Base-by-base conservation (phyloP, 2,113 vertebrate species). In the Cepphus grylle region DNA sequence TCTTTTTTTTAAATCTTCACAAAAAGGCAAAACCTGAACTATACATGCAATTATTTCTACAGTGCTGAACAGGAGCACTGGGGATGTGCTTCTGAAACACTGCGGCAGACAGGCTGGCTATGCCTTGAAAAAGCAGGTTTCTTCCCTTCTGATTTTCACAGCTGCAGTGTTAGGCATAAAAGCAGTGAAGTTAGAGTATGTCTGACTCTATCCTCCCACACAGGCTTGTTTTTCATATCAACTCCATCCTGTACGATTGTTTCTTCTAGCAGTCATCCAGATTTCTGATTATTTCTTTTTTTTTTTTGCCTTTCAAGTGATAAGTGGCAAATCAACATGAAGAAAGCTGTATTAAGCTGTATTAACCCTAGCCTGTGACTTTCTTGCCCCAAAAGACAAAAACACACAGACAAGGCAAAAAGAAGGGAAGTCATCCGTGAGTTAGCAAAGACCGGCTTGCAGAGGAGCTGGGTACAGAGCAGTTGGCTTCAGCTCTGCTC, bases 131-230 rank as follows among this genome's bases (percentile, higher is more conserved):
- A 94, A 87, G 22, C 43, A 20, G 71, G 18, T 82, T 88, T 91
- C 65, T 91, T 82, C 66, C 66, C 53, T 81, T 94, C 80, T 89
- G 56, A 27, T 91, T 97, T 95, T 86, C 73, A 61, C 65, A 89
- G 53, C 49, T 80, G 70, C 73, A 77, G 78, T 77, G 38, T 85
- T 94, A 87, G 76, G 40, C 77, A 45, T 77, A 93, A 93, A 94
- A 87, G 63, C 61, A 82, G 67, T 76, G 81, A 95, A 84, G 52
- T 49, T 38, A 17, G 73, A 72, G 26, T 55, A 26, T 82, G 55
- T 93, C 83, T 95, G 81, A 81, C 77, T 93, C 66, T 74, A 5
- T 89, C 73, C 25, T 89, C 74, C 77, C 69, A 65, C 45, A 23
- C 25, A 49, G 45, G 18, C 17, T 90, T 65, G 22, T 72, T 91